phyloP scores from a whole-genome alignment of 2,888 invertebrate genomes.

The Theodoxus fluviatilis region DNA sequence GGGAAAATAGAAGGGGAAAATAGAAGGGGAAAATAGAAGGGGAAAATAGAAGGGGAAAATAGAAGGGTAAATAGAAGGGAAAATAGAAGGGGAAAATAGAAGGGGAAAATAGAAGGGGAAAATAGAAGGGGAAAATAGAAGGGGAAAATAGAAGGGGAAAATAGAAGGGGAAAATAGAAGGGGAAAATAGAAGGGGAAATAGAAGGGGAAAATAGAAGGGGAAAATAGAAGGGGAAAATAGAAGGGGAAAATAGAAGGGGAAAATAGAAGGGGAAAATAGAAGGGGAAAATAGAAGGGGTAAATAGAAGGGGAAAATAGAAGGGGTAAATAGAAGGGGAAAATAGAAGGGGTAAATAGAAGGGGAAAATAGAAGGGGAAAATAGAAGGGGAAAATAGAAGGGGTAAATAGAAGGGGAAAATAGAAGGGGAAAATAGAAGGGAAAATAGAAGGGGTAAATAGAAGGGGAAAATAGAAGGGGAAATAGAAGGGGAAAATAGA shows the following conservation, averaged over 20 bases:
- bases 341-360: background rate
- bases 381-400: background rate
- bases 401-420: background rate
- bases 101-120: background rate
- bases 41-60: background rate
- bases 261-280: background rate
- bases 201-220: background rate
- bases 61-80: background rate
- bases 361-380: background rate
- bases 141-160: background rate
- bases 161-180: conserved; percentile 19
- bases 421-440: background rate
- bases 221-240: background rate
- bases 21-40: background rate
- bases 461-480: background rate
- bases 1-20: too few species aligned
- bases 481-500: background rate
- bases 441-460: background rate
- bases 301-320: background rate
- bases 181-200: conserved; percentile 19
- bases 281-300: background rate
- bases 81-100: background rate
- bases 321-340: background rate
- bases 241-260: background rate
- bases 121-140: background rate